Evolutionary conservation across 2,888 invertebrate genomes (phyloP).

Genomic region (Arctia plantaginis): DNA sequence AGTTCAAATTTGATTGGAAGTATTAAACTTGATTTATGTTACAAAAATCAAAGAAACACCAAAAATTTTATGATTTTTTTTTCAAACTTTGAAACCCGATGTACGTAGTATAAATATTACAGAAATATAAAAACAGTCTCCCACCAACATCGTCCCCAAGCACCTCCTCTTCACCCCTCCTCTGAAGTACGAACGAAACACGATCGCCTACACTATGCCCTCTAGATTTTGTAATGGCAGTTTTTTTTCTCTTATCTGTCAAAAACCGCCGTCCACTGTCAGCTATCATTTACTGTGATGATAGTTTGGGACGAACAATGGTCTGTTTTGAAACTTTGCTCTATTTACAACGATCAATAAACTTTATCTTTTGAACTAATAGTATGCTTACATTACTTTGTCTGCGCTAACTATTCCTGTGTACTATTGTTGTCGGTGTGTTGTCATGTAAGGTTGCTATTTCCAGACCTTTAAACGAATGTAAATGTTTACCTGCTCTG

Average conservation of each 20-base stretch:
- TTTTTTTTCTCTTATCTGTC: background rate
- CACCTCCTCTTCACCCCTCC: too few relatives aligned
- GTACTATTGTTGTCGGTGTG: background rate
- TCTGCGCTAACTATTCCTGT: constrained; percentile 19
- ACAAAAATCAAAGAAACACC: too few relatives aligned
- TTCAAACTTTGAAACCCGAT: background rate
- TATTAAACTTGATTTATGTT: too few relatives aligned
- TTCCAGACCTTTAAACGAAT: background rate
- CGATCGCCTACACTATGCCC: background rate
- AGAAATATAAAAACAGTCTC: background rate
- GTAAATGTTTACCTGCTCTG: background rate
- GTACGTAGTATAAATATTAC: background rate
- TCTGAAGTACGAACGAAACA: too few relatives aligned
- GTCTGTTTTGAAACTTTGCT: background rate
- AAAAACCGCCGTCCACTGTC: background rate
- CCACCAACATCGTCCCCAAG: background rate
- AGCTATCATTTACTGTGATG: background rate
- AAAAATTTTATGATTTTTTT: too few relatives aligned
- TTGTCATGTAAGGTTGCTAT: constrained; percentile 12
- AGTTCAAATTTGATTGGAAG: too few relatives aligned
- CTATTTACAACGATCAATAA: background rate
- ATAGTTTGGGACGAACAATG: background rate
- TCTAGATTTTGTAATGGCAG: too few relatives aligned
- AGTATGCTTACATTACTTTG: background rate
- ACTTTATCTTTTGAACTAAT: background rate